Evolutionary conservation across 2,888 invertebrate species (phyloP).

Genomic region (Pediacus dermestoides): DNA sequence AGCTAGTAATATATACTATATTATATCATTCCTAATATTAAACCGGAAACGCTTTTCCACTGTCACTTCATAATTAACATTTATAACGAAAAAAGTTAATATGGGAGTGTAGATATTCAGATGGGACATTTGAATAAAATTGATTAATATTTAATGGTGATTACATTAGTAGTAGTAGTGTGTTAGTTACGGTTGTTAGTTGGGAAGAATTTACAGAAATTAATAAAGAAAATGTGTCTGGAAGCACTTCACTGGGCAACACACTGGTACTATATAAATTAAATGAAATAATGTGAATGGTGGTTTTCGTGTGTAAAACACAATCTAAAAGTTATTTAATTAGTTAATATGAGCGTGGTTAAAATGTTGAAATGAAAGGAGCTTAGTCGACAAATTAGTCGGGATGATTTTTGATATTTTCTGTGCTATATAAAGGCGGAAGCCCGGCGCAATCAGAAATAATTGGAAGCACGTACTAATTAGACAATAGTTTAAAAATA

Average conservation of each 20-base stretch:
- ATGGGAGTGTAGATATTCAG: too few species aligned
- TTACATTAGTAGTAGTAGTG: too few species aligned
- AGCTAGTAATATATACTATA: slow-evolving; percentile 37
- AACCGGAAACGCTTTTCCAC: slow-evolving; percentile 30
- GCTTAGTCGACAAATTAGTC: slow-evolving; percentile 14
- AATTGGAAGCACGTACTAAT: slow-evolving; percentile 39
- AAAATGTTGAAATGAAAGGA: slow-evolving; percentile 9
- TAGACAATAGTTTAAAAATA: slow-evolving; percentile 37
- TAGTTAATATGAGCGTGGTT: slow-evolving; percentile 11
- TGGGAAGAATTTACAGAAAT: too few species aligned
- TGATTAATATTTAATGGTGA: too few species aligned
- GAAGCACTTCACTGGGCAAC: too few species aligned
- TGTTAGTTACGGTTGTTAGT: too few species aligned
- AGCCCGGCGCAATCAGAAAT: slow-evolving; percentile 33
- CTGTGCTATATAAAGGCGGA: slow-evolving; percentile 20
- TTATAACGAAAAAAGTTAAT: too few species aligned
- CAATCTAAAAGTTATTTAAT: slow-evolving; percentile 11
- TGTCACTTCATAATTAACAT: too few species aligned
- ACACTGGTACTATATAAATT: too few species aligned
- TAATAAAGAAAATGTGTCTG: too few species aligned
- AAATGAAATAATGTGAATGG: too few species aligned
- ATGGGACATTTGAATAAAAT: too few species aligned
- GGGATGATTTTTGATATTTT: slow-evolving; percentile 20
- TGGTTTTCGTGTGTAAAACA: slow-evolving; percentile 9
- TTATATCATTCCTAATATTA: slow-evolving; percentile 37